These are phyloP conservation scores for Philotrypesis tridentata DNA, from an alignment of 1,140 invertebrate species.

Conservation along the genomic window DNA sequence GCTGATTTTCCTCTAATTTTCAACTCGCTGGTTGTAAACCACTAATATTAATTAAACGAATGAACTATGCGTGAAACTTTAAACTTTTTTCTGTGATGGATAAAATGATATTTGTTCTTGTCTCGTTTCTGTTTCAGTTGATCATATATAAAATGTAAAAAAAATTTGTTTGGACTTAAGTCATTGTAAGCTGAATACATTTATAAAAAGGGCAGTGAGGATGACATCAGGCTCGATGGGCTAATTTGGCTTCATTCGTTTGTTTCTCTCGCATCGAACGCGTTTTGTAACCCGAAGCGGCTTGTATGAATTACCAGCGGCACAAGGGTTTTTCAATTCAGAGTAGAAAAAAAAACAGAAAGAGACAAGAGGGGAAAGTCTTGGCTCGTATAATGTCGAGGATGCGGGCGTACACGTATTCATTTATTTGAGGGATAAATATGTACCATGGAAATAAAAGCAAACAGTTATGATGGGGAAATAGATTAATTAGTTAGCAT, in stretches of 20 bases:
- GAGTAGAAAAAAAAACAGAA: conserved; percentile 1
- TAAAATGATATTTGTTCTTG: too few species aligned
- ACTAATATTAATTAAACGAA: too few species aligned
- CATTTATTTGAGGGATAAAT: conserved; percentile 34
- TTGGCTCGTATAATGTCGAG: not conserved
- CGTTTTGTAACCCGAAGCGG: conserved; percentile 11
- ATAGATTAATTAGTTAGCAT: conserved; percentile 27
- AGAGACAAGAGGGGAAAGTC: not conserved
- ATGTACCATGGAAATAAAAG: not conserved
- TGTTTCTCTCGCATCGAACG: conserved; percentile 7
- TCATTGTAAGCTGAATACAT: conserved; percentile 42
- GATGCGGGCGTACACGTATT: not conserved
- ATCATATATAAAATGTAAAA: conserved; percentile 7
- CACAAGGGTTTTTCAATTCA: conserved; percentile 9
- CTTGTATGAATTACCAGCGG: conserved; percentile 14
- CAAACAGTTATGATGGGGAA: not conserved
- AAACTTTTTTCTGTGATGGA: too few species aligned
- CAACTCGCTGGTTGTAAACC: too few species aligned
- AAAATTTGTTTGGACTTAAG: not conserved
- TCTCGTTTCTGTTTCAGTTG: not conserved
- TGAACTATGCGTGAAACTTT: too few species aligned
- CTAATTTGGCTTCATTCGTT: not conserved
- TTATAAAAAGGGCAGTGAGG: too few species aligned
- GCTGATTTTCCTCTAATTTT: too few species aligned
- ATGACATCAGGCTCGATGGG: not conserved